Conservation (phyloP, 2,797 vertebrate species). For the Scleropages formosus region DNA sequence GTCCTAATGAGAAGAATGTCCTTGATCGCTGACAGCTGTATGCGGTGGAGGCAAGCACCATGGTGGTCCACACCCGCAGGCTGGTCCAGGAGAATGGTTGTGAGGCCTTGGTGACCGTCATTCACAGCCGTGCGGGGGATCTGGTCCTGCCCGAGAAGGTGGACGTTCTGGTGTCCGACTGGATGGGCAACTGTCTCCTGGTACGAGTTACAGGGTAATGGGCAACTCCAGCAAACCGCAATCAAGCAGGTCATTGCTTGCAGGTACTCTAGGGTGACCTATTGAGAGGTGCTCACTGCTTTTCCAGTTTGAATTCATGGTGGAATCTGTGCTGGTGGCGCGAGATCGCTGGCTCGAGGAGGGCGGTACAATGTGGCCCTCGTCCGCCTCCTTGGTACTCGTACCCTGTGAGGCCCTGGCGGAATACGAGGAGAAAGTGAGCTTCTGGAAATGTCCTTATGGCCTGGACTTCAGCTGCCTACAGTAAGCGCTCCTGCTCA, state of each 20-base stretch:
- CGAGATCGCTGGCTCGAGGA: slow-evolving; percentile 70
- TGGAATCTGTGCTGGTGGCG: slow-evolving; percentile 74
- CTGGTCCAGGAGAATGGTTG: slow-evolving; percentile 65
- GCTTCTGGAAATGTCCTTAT: slow-evolving; percentile 75
- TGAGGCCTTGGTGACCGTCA: slow-evolving; percentile 66
- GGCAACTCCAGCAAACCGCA: neutral
- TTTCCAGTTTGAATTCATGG: slow-evolving; percentile 79
- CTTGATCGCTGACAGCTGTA: slow-evolving; percentile 62
- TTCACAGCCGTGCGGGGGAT: slow-evolving; percentile 73
- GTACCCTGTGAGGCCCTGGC: slow-evolving; percentile 73
- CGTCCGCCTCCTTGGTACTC: slow-evolving; percentile 65
- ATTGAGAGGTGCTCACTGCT: neutral
- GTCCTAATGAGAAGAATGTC: neutral
- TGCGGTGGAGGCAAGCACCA: slow-evolving; percentile 77
- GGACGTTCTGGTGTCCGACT: slow-evolving; percentile 72
- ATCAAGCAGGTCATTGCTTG: no score
- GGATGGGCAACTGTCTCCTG: slow-evolving; percentile 82
- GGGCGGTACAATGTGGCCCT: slow-evolving; percentile 74
- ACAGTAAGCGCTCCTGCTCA: slow-evolving; percentile 58
- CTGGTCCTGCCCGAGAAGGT: slow-evolving; percentile 71
- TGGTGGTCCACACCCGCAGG: slow-evolving; percentile 70
- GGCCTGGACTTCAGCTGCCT: slow-evolving; percentile 76
- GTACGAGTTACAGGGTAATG: slow-evolving; percentile 44
- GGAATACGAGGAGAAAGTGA: slow-evolving; percentile 71
- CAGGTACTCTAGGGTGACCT: neutral